Conservation (phyloP, 2,113 vertebrate species). For the Paradoxurus hermaphroditus region DNA sequence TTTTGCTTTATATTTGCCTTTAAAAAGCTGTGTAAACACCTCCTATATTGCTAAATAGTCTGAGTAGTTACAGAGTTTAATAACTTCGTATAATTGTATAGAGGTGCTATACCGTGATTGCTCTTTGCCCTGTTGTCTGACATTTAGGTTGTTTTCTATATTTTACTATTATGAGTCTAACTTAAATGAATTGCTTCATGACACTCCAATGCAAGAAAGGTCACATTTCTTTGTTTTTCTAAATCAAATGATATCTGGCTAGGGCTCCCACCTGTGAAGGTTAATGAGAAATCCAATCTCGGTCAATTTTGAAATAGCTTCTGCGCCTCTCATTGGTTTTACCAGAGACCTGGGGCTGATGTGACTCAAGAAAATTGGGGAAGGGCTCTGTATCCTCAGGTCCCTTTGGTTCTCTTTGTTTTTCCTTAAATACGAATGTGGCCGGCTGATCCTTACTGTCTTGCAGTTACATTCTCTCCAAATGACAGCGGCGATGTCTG, state of each 20-base stretch:
- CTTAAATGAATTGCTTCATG: constrained; percentile 24
- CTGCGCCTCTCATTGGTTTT: neutral
- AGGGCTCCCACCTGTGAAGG: constrained; percentile 47
- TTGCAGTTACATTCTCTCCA: neutral
- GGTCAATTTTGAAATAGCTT: constrained; percentile 22
- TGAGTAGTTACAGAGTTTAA: neutral
- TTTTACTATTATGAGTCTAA: constrained; percentile 18
- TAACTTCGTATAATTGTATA: neutral
- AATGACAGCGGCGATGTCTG: neutral
- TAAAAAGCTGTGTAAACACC: neutral
- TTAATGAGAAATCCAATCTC: constrained; percentile 43
- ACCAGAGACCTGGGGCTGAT: neutral
- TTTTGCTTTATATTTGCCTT: constrained; percentile 29
- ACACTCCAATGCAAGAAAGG: neutral
- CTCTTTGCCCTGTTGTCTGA: constrained; percentile 5
- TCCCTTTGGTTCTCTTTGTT: neutral
- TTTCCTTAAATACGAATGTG: neutral
- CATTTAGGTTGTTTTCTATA: constrained; percentile 18
- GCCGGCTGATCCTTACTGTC: neutral
- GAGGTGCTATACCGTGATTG: neutral
- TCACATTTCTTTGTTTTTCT: constrained; percentile 58
- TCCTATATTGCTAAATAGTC: neutral
- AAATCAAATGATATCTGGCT: constrained; percentile 38
- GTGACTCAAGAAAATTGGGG: neutral
- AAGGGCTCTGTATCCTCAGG: neutral